Evolutionary conservation across 1,140 invertebrate genomes (phyloP), one percentile per base, ranked within the genome.

Genomic region (Drosophila equinoxialis): DNA sequence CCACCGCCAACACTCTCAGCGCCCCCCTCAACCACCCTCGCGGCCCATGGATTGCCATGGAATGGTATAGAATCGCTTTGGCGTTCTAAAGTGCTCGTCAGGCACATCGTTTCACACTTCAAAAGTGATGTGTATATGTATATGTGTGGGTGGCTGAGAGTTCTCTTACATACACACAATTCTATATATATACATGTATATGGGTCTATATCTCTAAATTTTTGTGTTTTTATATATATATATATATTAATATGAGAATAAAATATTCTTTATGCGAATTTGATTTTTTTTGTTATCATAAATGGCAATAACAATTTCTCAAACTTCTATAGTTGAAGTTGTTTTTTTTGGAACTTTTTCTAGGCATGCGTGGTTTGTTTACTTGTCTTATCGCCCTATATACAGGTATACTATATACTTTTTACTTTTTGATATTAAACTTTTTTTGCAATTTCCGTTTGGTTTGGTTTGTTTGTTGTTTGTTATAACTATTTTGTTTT

Each of bases 221-320:
- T 48, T 48, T 48, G 0, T 48, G 1, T 48, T 23, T 23, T 23
- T 51, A 10, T 51, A 23, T 23, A 20, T 20, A 1, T 45, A 8
- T 45, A 45, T 45, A 45, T 51, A 8, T 51, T 51, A 23, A 51
- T 70, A 68, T 59, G 51, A 66, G 74, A 83, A 81, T 85, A 66
- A 84, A 81, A 76, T 76, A 81, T 84, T 84, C 77, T 37, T 64
- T 51, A 74, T 81, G 77, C 81, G 81, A 74, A 77, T 75, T 67
- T 48, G 37, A 39, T 51, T 51, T 51, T 11, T 1, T 30, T 17
- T 48, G 55, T 67, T 63, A 42, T 72, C 71, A 57, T 39, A 61
- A 67, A 64, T 45, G 42, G n/a, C 20, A 30, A 41, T 61, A 13
- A 39, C 35, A 41, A 60, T 62, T 62, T 13, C 37, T 67, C 14